Evolutionary conservation across 1,140 invertebrate genomes (phyloP).

Genomic region (Globodera rostochiensis): DNA sequence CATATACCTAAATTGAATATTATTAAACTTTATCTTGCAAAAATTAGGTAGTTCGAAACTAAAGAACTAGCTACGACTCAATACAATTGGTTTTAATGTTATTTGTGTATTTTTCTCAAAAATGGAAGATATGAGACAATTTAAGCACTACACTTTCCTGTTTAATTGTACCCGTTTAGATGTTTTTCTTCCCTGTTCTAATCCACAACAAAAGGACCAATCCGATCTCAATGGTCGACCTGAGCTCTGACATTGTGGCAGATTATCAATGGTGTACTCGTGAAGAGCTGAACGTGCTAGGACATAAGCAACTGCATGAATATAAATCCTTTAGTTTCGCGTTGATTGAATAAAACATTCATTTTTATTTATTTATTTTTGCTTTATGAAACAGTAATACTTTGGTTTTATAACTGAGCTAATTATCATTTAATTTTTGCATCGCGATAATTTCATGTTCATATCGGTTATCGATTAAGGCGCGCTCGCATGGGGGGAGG

Average conservation of each 20-base stretch:
- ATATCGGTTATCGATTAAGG: too few species aligned
- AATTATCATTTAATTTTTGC: too few species aligned
- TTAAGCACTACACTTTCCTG: conserved; percentile 7
- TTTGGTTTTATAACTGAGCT: too few species aligned
- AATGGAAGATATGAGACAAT: not conserved
- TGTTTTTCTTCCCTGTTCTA: conserved; percentile 54
- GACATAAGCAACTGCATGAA: not conserved
- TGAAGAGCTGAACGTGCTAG: conserved; percentile 37
- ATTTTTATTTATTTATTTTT: conserved; percentile 5
- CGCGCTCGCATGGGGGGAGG: too few species aligned
- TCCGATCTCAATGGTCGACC: conserved; percentile 5
- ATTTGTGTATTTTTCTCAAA: too few species aligned
- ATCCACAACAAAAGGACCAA: conserved; percentile 19
- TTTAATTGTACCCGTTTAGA: conserved; percentile 30
- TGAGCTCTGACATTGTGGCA: conserved; percentile 30
- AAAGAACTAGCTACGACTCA: too few species aligned
- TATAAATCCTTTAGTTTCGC: conserved; percentile 6
- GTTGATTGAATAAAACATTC: conserved; percentile 27
- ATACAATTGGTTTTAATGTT: too few species aligned
- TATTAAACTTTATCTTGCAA: too few species aligned
- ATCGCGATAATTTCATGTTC: too few species aligned
- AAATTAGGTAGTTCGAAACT: too few species aligned
- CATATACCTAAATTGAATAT: too few species aligned
- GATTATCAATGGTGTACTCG: conserved; percentile 52
- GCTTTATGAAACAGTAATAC: too few species aligned